Evolutionary conservation across 2,888 invertebrate genomes (phyloP), one percentile per base, ranked within the genome.

Genomic region (Stenurella melanura): DNA sequence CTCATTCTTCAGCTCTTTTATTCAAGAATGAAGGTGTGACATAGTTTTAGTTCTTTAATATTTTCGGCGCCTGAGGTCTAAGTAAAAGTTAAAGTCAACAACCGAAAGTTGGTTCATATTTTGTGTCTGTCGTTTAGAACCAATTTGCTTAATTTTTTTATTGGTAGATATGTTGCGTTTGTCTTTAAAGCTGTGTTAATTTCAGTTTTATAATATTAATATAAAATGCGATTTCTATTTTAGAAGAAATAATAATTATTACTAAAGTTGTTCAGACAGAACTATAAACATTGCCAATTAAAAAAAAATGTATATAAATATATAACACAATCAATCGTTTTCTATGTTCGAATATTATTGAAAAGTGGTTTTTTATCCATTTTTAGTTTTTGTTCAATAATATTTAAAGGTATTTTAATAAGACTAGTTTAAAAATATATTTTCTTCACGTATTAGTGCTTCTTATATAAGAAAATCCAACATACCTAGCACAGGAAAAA

Each of bases 61-160:
- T 42, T 26, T 30, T 57, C 61, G 58, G 66, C 69, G 79, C 81
- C 72, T 17, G n/a, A 63, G 64, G 81, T 74, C 58, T 78, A 81
- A 81, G 81, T 81, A 81, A 81, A 80, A 81, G 81, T 81, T 81
- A 76, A 74, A 78, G 77, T 73, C 81, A 78, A 81, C 74, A 78
- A 78, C 78, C 78, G 70, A 74, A 72, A 70, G 64, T 64, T 42
- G 30, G 56, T 56, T 6, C 19, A 42, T 19, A 42, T 64, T 64
- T 19, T 12, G 64, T 11, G 19, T 64, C 17, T n/a, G 50, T 6
- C 15, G 3, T 4, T 50, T 50, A 50, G n/a, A 50, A 50, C 50
- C n/a, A 50, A 50, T 50, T 50, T 50, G n/a, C 50, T n/a, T n/a
- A 12, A n/a, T 50, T 50, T 50, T n/a, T 50, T 50, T n/a, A 50